Evolutionary conservation across 1,140 invertebrate genomes (phyloP).

Genomic region (Caenorhabditis tropicalis): DNA sequence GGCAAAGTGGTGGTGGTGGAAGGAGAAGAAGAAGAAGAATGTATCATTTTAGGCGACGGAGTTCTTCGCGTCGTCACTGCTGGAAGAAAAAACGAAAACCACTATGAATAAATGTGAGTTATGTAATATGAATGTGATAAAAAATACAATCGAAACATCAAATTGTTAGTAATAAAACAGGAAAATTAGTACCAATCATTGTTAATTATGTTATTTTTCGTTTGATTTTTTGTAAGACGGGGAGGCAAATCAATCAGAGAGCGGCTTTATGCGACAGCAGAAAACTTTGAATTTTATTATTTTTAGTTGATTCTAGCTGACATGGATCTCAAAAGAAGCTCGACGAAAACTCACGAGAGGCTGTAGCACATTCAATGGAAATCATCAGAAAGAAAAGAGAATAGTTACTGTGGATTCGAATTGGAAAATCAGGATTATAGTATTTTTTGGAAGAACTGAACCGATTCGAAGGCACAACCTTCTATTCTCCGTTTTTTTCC

Average conservation of each 20-base stretch:
- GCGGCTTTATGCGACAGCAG: conserved; percentile 2
- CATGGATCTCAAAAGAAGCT: neutral
- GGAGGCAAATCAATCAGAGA: conserved; percentile 4
- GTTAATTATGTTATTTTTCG: neutral
- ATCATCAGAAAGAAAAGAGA: too few species aligned
- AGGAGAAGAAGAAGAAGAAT: neutral
- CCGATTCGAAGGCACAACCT: neutral
- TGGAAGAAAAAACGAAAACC: conserved; percentile 45
- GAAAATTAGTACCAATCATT: neutral
- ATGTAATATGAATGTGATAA: neutral
- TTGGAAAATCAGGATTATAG: too few species aligned
- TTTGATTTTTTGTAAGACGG: neutral
- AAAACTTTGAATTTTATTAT: neutral
- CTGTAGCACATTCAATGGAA: neutral
- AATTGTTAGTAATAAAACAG: neutral
- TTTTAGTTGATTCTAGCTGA: neutral
- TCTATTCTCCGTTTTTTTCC: neutral
- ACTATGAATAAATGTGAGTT: neutral
- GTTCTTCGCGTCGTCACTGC: conserved; percentile 3
- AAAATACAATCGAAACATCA: neutral
- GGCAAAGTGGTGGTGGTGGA: conserved; percentile 43
- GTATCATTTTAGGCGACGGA: conserved; percentile 23
- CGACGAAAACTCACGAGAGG: neutral
- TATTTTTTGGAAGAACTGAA: neutral
- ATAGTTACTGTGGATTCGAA: neutral